phyloP scores from a whole-genome alignment of 2,113 vertebrate species.

The Crocuta crocuta region DNA sequence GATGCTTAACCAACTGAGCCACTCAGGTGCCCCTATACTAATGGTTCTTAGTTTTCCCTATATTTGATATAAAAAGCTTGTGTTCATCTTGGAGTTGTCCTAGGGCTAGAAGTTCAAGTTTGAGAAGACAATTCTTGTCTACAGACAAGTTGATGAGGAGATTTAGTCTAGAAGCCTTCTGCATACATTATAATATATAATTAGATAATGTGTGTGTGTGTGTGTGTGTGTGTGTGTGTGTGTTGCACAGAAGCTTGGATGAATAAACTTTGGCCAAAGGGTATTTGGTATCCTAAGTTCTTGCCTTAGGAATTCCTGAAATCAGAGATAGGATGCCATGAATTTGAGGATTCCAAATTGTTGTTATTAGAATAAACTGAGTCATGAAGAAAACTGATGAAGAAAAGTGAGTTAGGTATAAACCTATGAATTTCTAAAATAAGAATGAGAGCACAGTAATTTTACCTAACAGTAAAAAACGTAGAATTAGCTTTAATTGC shows the following conservation, averaged over 20 bases:
- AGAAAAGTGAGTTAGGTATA: not conserved
- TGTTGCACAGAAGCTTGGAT: not conserved
- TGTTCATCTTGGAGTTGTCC: not conserved
- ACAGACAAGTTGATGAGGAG: not conserved
- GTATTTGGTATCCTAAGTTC: not conserved
- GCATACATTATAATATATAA: too few species aligned
- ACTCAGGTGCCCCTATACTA: not conserved
- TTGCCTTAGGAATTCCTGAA: not conserved
- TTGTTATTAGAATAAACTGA: not conserved
- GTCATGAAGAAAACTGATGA: not conserved
- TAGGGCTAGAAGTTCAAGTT: not conserved
- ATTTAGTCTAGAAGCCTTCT: not conserved
- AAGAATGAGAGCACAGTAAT: not conserved
- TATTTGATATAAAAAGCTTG: not conserved
- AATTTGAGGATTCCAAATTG: not conserved
- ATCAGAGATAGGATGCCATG: not conserved
- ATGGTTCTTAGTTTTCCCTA: not conserved
- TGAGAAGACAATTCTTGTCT: not conserved
- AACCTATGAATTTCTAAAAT: not conserved
- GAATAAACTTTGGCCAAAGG: not conserved
- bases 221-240: too few species aligned
- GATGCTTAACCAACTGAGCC: too few species aligned
- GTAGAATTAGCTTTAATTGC: not conserved
- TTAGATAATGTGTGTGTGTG: too few species aligned
- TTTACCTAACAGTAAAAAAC: not conserved